Conservation (phyloP, 2,888 invertebrate genomes). For the Eristalinus sepulchralis region DNA sequence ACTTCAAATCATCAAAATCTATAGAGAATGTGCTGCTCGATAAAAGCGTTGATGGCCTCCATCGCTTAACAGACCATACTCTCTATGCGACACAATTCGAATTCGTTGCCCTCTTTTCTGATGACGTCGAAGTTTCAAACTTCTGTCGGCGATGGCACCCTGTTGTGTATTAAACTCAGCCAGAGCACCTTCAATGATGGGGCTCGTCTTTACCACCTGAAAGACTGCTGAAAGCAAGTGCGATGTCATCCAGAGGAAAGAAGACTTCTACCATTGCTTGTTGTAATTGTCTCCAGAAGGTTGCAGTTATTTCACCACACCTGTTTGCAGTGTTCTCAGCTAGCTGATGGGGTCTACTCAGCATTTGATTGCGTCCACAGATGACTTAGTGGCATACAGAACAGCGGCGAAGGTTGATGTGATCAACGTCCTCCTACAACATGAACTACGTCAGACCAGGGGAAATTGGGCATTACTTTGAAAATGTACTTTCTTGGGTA, state of each 20-base stretch:
- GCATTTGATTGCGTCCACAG: too few species aligned
- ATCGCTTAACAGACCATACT: constrained; percentile 76
- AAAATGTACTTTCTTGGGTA: too few species aligned
- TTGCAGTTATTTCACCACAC: too few species aligned
- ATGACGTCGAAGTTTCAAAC: constrained; percentile 70
- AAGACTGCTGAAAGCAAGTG: constrained; percentile 76
- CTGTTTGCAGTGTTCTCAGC: too few species aligned
- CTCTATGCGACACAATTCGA: constrained; percentile 74
- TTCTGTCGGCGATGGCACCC: constrained; percentile 53
- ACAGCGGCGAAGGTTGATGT: too few species aligned
- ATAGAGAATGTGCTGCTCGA: constrained; percentile 77
- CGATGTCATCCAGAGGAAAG: constrained; percentile 73
- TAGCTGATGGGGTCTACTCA: too few species aligned
- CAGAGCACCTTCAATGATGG: constrained; percentile 74
- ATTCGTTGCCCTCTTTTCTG: constrained; percentile 70
- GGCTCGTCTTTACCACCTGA: constrained; percentile 74
- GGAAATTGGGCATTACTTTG: too few species aligned
- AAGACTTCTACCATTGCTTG: too few species aligned
- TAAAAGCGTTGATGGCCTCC: constrained; percentile 76
- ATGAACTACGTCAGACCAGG: too few species aligned
- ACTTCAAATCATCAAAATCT: constrained; percentile 76
- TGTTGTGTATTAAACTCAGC: constrained; percentile 75
- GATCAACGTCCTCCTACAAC: too few species aligned
- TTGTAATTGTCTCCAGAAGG: too few species aligned
- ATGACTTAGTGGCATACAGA: too few species aligned